Evolutionary conservation across 2,797 vertebrate species (phyloP).

Genomic region (Fistularia commersonii): DNA sequence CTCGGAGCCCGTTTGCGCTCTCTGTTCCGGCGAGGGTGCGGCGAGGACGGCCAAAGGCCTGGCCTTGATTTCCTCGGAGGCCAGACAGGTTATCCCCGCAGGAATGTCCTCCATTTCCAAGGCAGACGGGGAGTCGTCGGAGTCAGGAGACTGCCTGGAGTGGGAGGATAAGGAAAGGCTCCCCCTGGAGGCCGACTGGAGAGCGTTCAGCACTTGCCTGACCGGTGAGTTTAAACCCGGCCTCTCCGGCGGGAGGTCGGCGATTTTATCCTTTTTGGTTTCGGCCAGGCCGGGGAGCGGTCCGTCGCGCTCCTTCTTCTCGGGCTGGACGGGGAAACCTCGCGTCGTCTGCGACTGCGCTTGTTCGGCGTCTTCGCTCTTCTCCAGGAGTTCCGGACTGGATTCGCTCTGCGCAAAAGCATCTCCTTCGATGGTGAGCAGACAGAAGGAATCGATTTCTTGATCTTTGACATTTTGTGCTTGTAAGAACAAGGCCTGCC

Average conservation of each 20-base stretch:
- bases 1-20: slow-evolving; percentile 49
- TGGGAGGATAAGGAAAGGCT: slow-evolving; percentile 61
- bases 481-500: slow-evolving; percentile 59
- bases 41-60: slow-evolving; percentile 61
- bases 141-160: slow-evolving; percentile 72
- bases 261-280: slow-evolving; percentile 44
- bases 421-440: slow-evolving; percentile 13
- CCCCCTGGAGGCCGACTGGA: slow-evolving; percentile 65
- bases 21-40: slow-evolving; percentile 56
- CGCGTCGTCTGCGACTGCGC: too few species aligned
- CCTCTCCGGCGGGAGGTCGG: slow-evolving; percentile 54
- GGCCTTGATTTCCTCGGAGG: slow-evolving; percentile 49
- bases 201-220: slow-evolving; percentile 69
- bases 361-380: slow-evolving; percentile 8
- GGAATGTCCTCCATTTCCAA: slow-evolving; percentile 83
- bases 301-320: slow-evolving; percentile 24
- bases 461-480: slow-evolving; percentile 36
- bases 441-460: slow-evolving; percentile 20
- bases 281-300: slow-evolving; percentile 36
- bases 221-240: slow-evolving; percentile 62
- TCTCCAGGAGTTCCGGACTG: slow-evolving; percentile 24
- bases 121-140: slow-evolving; percentile 80
- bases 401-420: slow-evolving; percentile 2
- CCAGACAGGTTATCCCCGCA: slow-evolving; percentile 69
- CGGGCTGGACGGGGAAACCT: slow-evolving; percentile 5